Percentiles rank a stretch among this genome's conserved stretches.
These are phyloP conservation scores for Phaethornis superciliosus DNA, from an alignment of 2,113 vertebrate species.

Conservation along the genomic window DNA sequence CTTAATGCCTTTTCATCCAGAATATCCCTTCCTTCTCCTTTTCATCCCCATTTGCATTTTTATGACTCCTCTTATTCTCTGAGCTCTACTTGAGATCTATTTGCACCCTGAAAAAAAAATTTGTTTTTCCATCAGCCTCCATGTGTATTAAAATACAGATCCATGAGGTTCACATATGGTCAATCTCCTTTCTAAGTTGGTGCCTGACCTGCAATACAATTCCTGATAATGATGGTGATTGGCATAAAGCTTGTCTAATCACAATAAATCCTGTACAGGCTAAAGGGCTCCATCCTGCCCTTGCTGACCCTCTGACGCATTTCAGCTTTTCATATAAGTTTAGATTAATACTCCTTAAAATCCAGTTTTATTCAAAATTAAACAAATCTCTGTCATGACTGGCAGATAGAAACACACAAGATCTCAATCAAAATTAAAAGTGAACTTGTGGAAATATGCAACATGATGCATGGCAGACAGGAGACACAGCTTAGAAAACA, in stretches of 20 bases:
- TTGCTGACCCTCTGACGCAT: not conserved
- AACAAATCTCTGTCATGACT: not conserved
- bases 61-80: not conserved
- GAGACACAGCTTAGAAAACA: not conserved
- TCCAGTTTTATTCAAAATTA: conserved; percentile 16
- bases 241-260: conserved; percentile 55
- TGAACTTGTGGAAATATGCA: not conserved
- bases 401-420: not conserved
- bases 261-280: conserved; percentile 59
- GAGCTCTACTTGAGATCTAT: not conserved
- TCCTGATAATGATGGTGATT: conserved; percentile 51
- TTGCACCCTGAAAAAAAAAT: not conserved
- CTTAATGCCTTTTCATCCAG: not conserved
- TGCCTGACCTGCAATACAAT: conserved; percentile 49
- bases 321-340: conserved; percentile 54
- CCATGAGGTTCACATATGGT: conserved; percentile 57
- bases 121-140: conserved; percentile 54
- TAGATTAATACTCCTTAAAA: conserved; percentile 5
- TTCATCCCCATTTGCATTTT: not conserved
- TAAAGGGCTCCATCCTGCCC: conserved; percentile 15
- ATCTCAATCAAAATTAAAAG: not conserved
- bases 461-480: not conserved
- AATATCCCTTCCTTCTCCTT: not conserved
- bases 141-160: conserved; percentile 70
- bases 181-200: conserved; percentile 66